A percentile compares a stretch with the other conserved stretches of the same genome.
These are phyloP conservation scores for Gallinago nigripennis DNA, from an alignment of 2,797 vertebrate species.

Conservation along the genomic window DNA sequence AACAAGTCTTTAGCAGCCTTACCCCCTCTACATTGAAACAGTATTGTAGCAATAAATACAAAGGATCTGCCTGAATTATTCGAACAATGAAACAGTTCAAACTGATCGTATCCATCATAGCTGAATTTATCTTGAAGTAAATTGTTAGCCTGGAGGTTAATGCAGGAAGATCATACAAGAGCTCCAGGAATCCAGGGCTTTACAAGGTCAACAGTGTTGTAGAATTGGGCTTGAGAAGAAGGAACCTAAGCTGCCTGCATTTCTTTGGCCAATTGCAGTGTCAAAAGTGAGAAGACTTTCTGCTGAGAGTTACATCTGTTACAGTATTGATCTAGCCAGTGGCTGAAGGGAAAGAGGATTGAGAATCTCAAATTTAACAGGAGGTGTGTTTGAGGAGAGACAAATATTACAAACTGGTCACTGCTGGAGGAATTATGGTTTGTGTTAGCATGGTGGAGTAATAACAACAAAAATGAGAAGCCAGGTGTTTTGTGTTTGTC, in stretches of 20 bases:
- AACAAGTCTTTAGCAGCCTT: neutral
- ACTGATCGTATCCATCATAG: neutral
- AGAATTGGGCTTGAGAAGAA: neutral
- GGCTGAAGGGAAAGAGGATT: slow-evolving; percentile 57
- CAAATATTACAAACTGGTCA: neutral
- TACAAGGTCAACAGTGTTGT: slow-evolving; percentile 6
- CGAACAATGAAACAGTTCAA: neutral
- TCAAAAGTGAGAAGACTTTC: slow-evolving; percentile 67
- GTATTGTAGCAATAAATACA: neutral
- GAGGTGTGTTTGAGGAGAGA: neutral
- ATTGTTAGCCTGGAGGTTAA: neutral
- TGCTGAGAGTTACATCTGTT: slow-evolving; percentile 68
- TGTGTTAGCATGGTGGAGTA: neutral
- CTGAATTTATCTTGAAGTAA: neutral
- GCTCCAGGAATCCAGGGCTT: neutral
- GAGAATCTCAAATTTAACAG: slow-evolving; percentile 71
- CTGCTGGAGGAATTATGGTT: neutral
- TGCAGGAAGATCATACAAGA: neutral
- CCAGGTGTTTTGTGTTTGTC: neutral
- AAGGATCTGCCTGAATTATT: neutral
- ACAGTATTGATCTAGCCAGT: slow-evolving; percentile 75
- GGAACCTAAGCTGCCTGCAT: slow-evolving; percentile 3
- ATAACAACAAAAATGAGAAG: neutral
- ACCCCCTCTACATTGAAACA: neutral
- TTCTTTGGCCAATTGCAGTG: slow-evolving; percentile 73